Conservation (phyloP, 2,113 vertebrate species). For the mouse (Mus musculus) region GRCm39 chrX:160834001-160834500, state of each 20-base stretch:
- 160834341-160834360: background rate
- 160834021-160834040: constrained; percentile 79
- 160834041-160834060: constrained; percentile 78
- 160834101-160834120: constrained; percentile 52
- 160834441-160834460: background rate
- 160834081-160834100: constrained; percentile 68
- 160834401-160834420: background rate
- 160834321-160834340: background rate
- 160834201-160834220: constrained; percentile 1
- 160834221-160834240: background rate
- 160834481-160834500: background rate
- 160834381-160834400: background rate
- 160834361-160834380: background rate
- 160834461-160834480: background rate
- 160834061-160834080: constrained; percentile 71
- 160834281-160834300: constrained; percentile 31
- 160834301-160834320: background rate
- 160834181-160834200: background rate
- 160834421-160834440: background rate
- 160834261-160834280: background rate
- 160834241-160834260: background rate
- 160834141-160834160: background rate
- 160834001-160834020: constrained; percentile 73
- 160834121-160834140: background rate
- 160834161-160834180: background rate